Evolutionary conservation across 2,113 vertebrate genomes (phyloP), one percentile per base, ranked within the genome.

Genomic region (Eublepharis macularius): DNA sequence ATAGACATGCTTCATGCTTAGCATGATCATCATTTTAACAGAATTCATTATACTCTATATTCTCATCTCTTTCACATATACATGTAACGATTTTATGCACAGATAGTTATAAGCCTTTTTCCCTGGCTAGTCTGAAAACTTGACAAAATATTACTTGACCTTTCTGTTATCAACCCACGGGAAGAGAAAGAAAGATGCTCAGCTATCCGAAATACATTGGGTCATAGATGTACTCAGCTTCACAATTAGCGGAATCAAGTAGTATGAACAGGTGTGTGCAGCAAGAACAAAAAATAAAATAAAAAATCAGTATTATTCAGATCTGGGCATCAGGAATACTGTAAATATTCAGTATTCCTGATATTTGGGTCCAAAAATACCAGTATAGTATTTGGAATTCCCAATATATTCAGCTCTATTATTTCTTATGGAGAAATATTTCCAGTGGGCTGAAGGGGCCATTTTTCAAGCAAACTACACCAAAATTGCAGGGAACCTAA

Each of bases 31-130:
- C 12, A 82, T 77, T 93, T 93, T 89, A 88, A 90, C 63, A 85
- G 81, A 90, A 90, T 94, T 85, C 78, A 88, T 87, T 86, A 80
- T 34, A 91, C 21, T 76, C 43, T 83, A 89, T 57, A 89, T 76
- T 93, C 82, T 57, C 76, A 92, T 90, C 78, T 70, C 47, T 87
- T 94, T 57, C 60, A 73, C 72, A 80, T 86, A 87, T 91, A 90
- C 88, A 93, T 88, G 90, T 32, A 66, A 90, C 65, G 94, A 94
- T 82, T 94, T 81, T 90, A 66, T 80, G 93, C 90, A 93, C 82
- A 88, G 76, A 86, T 13, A 24, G 88, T 76, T 68, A 92, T 90
- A 86, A 84, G 87, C 89, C 26, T 69, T 84, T 39, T n/a, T 47
- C 65, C 75, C 32, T 9, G 17, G 43, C 36, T 66, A 68, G 51